A percentile compares a stretch with the other conserved stretches of the same genome.
These are phyloP conservation scores for Aporophyla nigra DNA, from an alignment of 2,888 invertebrate genomes.

Conservation along the genomic window DNA sequence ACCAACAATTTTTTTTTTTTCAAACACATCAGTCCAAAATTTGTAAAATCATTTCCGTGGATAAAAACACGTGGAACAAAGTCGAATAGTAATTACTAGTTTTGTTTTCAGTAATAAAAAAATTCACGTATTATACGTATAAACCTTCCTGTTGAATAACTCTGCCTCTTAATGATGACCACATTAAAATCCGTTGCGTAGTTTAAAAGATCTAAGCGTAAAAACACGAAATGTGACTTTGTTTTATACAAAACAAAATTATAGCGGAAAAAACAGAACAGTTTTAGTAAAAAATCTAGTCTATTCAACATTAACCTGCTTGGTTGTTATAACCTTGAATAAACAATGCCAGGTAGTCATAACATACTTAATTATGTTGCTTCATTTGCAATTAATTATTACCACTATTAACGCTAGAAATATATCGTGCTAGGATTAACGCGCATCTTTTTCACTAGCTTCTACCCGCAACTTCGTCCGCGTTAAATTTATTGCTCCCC, in stretches of 20 bases:
- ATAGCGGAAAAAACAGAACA: not conserved
- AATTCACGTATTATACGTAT: no score
- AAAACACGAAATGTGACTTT: no score
- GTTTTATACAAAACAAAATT: not conserved
- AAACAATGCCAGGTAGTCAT: conserved; percentile 17
- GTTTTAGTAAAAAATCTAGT: conserved; percentile 21
- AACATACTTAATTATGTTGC: conserved; percentile 17
- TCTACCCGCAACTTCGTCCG: no score
- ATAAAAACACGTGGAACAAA: not conserved
- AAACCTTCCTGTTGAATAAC: no score
- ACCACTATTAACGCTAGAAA: not conserved
- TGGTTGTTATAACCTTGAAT: conserved; percentile 20
- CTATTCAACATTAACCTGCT: not conserved
- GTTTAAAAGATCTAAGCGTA: no score
- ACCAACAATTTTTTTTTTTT: no score
- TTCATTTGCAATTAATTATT: not conserved
- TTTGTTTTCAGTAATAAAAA: no score
- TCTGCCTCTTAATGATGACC: no score
- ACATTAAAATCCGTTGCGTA: no score
- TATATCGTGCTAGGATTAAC: not conserved
- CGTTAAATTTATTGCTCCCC: no score
- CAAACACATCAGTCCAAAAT: no score
- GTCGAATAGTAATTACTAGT: no score
- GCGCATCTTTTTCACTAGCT: not conserved
- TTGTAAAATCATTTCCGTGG: not conserved